Evolutionary conservation across 2,113 vertebrate species (phyloP).

Genomic region (Daubentonia madagascariensis): DNA sequence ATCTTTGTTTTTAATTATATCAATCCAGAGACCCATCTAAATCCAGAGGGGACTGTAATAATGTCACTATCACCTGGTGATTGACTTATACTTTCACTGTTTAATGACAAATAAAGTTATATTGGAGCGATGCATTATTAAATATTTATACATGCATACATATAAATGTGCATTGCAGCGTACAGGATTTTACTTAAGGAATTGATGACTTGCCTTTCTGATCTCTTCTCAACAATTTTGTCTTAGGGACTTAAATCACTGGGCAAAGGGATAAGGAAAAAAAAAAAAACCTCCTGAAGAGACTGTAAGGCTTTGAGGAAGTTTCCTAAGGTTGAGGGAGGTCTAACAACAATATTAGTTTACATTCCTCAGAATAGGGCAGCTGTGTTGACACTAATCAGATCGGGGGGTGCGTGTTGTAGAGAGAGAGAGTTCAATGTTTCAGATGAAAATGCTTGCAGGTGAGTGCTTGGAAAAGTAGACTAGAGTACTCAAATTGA

Average conservation of each 20-base stretch:
- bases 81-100: slow-evolving; percentile 5
- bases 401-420: slow-evolving; percentile 54
- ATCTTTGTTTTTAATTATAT: background rate
- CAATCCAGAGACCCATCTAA: background rate
- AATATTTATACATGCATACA: background rate
- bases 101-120: background rate
- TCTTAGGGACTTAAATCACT: slow-evolving; percentile 48
- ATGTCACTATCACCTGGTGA: background rate
- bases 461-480: background rate
- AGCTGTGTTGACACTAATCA: slow-evolving; percentile 85
- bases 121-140: background rate
- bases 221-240: slow-evolving; percentile 9
- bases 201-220: background rate
- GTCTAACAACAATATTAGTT: slow-evolving; percentile 84
- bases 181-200: background rate
- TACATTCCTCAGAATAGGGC: slow-evolving; percentile 86
- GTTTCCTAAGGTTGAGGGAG: slow-evolving; percentile 80
- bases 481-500: slow-evolving; percentile 42
- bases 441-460: slow-evolving; percentile 72
- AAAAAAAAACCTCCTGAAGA: background rate
- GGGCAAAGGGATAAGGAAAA: background rate
- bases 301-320: slow-evolving; percentile 78
- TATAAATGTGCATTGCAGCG: background rate
- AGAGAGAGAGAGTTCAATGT: slow-evolving; percentile 7
- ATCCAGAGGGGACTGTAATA: background rate